Percentiles rank a stretch among this genome's conserved stretches.
Conservation (phyloP, 2,888 invertebrate species). For the Lasioglossum morio region DNA sequence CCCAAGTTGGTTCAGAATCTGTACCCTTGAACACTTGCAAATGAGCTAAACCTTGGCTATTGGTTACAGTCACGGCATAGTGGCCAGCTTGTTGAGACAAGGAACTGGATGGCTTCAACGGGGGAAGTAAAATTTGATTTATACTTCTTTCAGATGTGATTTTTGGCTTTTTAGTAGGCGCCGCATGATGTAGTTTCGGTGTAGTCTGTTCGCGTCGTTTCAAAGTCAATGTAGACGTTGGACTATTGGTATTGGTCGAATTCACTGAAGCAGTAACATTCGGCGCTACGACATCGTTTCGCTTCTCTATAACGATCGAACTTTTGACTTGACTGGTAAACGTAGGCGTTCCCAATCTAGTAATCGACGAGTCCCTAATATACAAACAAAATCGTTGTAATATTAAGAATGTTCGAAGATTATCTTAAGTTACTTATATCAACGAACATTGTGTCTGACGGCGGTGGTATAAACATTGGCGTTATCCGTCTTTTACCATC, state of each 20-base stretch:
- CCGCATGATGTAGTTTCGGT: constrained; percentile 69
- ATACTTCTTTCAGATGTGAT: constrained; percentile 75
- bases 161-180: constrained; percentile 78
- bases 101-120: constrained; percentile 79
- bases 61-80: constrained; percentile 82
- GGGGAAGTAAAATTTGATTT: constrained; percentile 77
- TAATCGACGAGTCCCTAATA: constrained; percentile 84
- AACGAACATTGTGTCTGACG: constrained; percentile 87
- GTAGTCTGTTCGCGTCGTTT: constrained; percentile 79
- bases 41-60: constrained; percentile 80
- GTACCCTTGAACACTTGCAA: constrained; percentile 82
- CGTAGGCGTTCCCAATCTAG: constrained; percentile 86
- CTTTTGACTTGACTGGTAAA: constrained; percentile 93
- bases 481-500: constrained; percentile 98
- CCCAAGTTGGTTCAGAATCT: constrained; percentile 81
- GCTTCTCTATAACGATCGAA: constrained; percentile 92
- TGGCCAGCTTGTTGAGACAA: constrained; percentile 82
- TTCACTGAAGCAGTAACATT: constrained; percentile 81
- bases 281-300: constrained; percentile 88
- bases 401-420: not conserved
- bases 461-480: constrained; percentile 95
- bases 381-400: constrained; percentile 12
- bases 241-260: constrained; percentile 64
- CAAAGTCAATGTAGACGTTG: constrained; percentile 74
- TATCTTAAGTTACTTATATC: constrained; percentile 20